Evolutionary conservation across 2,888 invertebrate species (phyloP).

Genomic region (Rutpela maculata): DNA sequence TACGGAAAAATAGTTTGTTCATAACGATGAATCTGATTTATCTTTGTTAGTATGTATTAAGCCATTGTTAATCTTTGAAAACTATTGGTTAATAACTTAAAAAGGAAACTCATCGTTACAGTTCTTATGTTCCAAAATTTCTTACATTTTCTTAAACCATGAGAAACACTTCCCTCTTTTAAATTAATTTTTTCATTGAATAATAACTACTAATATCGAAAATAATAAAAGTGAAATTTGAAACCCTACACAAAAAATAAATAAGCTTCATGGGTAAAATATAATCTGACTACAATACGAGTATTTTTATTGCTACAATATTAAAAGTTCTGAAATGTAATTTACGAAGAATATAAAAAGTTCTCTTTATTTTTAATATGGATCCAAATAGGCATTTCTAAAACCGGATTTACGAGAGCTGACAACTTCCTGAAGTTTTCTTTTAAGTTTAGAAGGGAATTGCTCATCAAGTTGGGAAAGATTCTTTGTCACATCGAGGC

Average conservation of each 20-base stretch:
- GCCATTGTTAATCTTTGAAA: too few species aligned
- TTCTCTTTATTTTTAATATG: constrained; percentile 43
- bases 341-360: constrained; percentile 36
- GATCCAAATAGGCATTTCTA: constrained; percentile 34
- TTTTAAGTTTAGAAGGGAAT: constrained; percentile 56
- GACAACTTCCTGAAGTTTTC: constrained; percentile 46
- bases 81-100: too few species aligned
- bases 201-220: neutral
- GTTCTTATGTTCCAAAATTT: too few species aligned
- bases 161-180: too few species aligned
- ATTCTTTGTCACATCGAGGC: constrained; percentile 67
- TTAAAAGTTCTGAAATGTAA: constrained; percentile 36
- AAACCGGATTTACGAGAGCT: constrained; percentile 38
- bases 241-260: constrained; percentile 21
- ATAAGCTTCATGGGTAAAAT: constrained; percentile 11
- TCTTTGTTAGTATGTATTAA: too few species aligned
- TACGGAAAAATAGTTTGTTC: too few species aligned
- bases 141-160: too few species aligned
- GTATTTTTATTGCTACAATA: constrained; percentile 35
- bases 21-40: too few species aligned
- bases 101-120: too few species aligned
- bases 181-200: neutral
- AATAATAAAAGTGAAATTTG: neutral
- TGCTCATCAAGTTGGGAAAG: constrained; percentile 63
- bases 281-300: constrained; percentile 24